Base-by-base conservation (phyloP, 2,888 invertebrate genomes). In the Lasioglossum zephyrum region DNA sequence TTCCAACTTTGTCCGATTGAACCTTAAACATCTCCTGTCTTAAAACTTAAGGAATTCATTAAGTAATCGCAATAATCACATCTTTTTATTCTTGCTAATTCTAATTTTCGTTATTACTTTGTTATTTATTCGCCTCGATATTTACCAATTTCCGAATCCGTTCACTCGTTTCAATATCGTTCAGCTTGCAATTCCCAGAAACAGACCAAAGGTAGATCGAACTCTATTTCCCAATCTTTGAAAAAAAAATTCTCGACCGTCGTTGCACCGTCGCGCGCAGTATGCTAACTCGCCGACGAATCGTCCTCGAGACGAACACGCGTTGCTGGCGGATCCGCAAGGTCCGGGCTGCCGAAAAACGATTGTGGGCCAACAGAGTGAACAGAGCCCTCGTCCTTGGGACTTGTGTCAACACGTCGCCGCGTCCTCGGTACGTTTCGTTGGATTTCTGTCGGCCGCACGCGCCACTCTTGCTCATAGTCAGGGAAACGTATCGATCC, bases 371-470 rank as follows among this genome's bases (percentile, higher is more conserved):
- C 85, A 82, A 88, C 85, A 82, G 84, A 47, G 47, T 47, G 47
- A 82, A 88, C 85, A 82, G 83, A 85, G 73, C 81, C 76, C 82
- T 83, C 82, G 87, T 90, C 88, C 89, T 85, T 88, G 81, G 81
- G 80, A 79, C 87, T 89, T 92, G 88, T 92, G 93, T 92, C 90
- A 93, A 93, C 91, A 92, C 70, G 63, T 63, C 41, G 70, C 2
- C 39, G n/a, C 31, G 39, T 18, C 18, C 39, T 39, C 11, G 80
- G 83, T 78, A 87, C 80, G 78, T 86, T 87, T 89, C 87, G 87
- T 84, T 87, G 87, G 87, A 89, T 91, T 92, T 92, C 87, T 85
- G 86, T 90, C 85, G 85, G 79, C 83, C 89, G 91, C 90, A 91
- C 91, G 87, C 85, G 90, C 86, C 87, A 83, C 88, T 89, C 81